Conservation (phyloP, 2,113 vertebrate genomes). For the Hippocampus zosterae region DNA sequence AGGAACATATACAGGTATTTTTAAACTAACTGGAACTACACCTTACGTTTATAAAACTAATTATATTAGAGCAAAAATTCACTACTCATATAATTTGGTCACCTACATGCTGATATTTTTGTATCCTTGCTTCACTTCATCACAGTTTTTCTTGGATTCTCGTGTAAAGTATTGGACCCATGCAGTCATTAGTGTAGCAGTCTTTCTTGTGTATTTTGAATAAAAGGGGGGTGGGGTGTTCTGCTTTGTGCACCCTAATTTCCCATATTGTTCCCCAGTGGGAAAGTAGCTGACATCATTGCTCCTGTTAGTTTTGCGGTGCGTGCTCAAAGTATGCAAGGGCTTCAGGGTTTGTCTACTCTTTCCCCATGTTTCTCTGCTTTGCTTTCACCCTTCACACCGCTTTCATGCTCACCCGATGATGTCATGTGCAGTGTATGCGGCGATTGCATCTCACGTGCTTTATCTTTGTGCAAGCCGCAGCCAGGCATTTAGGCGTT, state of each 20-base stretch:
- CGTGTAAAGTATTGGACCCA: constrained; percentile 17
- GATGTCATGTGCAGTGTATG: constrained; percentile 70
- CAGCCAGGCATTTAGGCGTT: constrained; percentile 38
- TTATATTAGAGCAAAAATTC: too few relatives aligned
- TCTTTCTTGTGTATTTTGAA: constrained; percentile 47
- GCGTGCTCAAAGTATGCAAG: constrained; percentile 60
- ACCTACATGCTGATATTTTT: neutral
- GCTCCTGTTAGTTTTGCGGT: constrained; percentile 56
- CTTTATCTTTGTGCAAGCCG: constrained; percentile 77
- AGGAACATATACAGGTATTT: too few relatives aligned
- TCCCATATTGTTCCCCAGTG: constrained; percentile 61
- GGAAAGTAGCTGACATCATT: constrained; percentile 71
- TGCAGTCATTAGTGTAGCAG: constrained; percentile 57
- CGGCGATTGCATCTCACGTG: constrained; percentile 69
- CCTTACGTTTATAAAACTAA: too few relatives aligned
- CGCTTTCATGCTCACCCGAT: constrained; percentile 45
- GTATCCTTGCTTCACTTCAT: neutral
- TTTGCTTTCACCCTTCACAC: constrained; percentile 40
- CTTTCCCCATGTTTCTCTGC: constrained; percentile 46
- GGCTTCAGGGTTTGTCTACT: constrained; percentile 56
- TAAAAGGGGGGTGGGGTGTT: constrained; percentile 35
- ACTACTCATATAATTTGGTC: neutral
- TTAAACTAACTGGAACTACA: too few relatives aligned
- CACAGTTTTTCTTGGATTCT: constrained; percentile 1
- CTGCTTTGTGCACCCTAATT: constrained; percentile 47